Percentiles rank a stretch among this genome's conserved stretches.
These are phyloP conservation scores for Acridotheres tristis DNA, from an alignment of 2,797 vertebrate species.

Conservation along the genomic window DNA sequence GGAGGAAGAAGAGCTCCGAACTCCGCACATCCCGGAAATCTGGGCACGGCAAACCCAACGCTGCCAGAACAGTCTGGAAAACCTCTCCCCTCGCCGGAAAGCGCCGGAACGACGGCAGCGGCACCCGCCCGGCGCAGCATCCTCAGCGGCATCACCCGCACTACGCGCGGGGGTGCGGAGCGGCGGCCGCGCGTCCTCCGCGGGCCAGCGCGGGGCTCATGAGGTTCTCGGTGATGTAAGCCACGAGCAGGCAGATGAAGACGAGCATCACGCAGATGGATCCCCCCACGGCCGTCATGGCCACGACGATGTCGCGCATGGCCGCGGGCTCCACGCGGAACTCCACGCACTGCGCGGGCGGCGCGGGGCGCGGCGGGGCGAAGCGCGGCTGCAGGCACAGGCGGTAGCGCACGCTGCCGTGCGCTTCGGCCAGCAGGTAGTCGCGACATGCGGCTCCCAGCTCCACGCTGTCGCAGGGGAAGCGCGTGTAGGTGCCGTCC, in stretches of 20 bases:
- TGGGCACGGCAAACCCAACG: neutral
- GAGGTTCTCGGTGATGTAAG: slow-evolving; percentile 97
- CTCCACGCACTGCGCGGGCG: slow-evolving; percentile 86
- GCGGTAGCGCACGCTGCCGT: slow-evolving; percentile 91
- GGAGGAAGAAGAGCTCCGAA: neutral
- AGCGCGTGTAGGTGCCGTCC: slow-evolving; percentile 94
- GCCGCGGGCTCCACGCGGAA: slow-evolving; percentile 87
- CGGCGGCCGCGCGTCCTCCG: neutral
- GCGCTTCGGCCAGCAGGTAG: slow-evolving; percentile 88
- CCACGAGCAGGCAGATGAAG: slow-evolving; percentile 96
- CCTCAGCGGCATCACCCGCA: neutral
- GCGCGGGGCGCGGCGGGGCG: slow-evolving; percentile 38
- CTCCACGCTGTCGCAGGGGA: slow-evolving; percentile 89
- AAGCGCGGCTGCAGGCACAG: slow-evolving; percentile 85
- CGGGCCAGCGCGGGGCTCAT: slow-evolving; percentile 76
- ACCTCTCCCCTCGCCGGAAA: neutral
- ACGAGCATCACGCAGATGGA: slow-evolving; percentile 99
- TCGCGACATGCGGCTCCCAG: slow-evolving; percentile 89
- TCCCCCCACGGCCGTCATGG: slow-evolving; percentile 97
- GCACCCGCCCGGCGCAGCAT: no score
- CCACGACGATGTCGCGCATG: slow-evolving; percentile 96
- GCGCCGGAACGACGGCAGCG: neutral
- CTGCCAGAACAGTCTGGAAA: neutral
- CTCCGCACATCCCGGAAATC: neutral
- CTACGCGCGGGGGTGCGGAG: neutral